A percentile compares a stretch with the other conserved stretches of the same genome.
phyloP scores from a whole-genome alignment of 2,888 invertebrate species.

The Gymnocheta viridis region DNA sequence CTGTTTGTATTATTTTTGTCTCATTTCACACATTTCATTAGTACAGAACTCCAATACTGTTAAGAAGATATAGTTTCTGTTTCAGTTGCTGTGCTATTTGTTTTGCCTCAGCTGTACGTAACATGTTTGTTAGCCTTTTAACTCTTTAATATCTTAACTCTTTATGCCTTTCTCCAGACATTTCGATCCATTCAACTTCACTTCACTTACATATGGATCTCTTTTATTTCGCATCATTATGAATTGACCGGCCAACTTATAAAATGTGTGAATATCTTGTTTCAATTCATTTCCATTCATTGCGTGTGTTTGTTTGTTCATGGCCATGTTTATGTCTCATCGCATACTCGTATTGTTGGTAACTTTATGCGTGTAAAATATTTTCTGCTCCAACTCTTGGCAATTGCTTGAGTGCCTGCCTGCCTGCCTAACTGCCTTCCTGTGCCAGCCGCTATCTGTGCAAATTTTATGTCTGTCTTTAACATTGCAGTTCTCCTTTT shows the following conservation, averaged over 20 bases:
- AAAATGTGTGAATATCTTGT: constrained; percentile 4
- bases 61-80: too few relatives aligned
- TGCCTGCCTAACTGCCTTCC: constrained; percentile 1
- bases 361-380: constrained; percentile 63
- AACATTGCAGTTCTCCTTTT: constrained; percentile 6
- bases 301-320: constrained; percentile 58
- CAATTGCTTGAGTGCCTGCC: constrained; percentile 2
- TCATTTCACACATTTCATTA: too few relatives aligned
- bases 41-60: too few relatives aligned
- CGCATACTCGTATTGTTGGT: constrained; percentile 59
- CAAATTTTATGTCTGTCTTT: constrained; percentile 27
- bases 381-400: constrained; percentile 6
- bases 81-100: too few relatives aligned
- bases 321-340: constrained; percentile 66
- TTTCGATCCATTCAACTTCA: too few relatives aligned
- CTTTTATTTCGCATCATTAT: not conserved
- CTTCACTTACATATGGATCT: too few relatives aligned
- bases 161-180: too few relatives aligned
- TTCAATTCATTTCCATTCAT: constrained; percentile 4
- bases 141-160: too few relatives aligned
- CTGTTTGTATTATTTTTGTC: too few relatives aligned
- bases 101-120: too few relatives aligned
- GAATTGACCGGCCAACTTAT: not conserved
- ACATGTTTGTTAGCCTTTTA: too few relatives aligned
- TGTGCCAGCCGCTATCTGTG: constrained; percentile 19